These are phyloP conservation scores for Chaenocephalus aceratus DNA, from an alignment of 2,113 vertebrate genomes.

Conservation along the genomic window DNA sequence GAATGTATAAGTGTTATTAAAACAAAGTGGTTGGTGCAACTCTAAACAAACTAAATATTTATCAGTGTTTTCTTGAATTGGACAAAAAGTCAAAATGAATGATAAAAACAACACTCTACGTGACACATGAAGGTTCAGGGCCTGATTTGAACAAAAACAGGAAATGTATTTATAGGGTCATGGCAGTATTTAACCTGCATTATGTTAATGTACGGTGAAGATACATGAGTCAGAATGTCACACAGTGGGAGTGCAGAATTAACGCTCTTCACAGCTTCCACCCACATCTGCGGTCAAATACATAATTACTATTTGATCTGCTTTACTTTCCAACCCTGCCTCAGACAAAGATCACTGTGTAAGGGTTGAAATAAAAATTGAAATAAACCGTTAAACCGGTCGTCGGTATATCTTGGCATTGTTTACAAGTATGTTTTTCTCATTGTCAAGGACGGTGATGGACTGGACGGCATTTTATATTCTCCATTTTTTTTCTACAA, in stretches of 20 bases:
- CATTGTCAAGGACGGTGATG: neutral
- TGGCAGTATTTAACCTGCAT: neutral
- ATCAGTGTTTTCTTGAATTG: neutral
- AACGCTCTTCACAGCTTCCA: slow-evolving; percentile 20
- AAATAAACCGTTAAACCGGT: neutral
- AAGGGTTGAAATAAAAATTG: neutral
- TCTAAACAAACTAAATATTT: neutral
- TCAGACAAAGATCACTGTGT: neutral
- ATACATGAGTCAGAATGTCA: slow-evolving; percentile 36
- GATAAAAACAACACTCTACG: neutral
- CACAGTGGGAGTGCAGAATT: slow-evolving; percentile 16
- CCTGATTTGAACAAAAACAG: slow-evolving; percentile 17
- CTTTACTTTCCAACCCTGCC: slow-evolving; percentile 2
- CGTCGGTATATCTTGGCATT: neutral
- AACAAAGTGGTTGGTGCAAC: too few relatives aligned
- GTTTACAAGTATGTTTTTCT: neutral
- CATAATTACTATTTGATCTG: neutral
- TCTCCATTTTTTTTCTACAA: neutral
- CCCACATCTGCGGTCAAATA: slow-evolving; percentile 37
- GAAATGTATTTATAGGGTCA: slow-evolving; percentile 12
- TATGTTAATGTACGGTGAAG: slow-evolving; percentile 1
- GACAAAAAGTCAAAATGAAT: neutral
- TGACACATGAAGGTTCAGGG: neutral
- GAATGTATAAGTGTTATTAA: too few relatives aligned
- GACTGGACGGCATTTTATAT: neutral